phyloP scores from a whole-genome alignment of 2,888 invertebrate genomes.

The Xestoiulus laeticollis region DNA sequence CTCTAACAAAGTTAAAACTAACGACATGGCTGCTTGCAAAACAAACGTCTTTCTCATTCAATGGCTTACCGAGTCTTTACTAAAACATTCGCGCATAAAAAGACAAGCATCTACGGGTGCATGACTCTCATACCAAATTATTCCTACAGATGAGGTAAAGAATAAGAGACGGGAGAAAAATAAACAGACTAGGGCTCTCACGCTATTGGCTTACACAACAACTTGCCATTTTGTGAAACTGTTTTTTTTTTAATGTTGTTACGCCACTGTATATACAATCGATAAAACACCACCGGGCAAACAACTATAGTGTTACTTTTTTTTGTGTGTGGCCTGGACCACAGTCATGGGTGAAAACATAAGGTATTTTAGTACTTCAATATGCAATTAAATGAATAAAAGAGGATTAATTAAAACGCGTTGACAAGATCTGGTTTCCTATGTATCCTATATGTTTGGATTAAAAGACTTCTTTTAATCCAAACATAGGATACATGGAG shows the following conservation, averaged over 20 bases:
- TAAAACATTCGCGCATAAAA: conserved; percentile 13
- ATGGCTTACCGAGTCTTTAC: conserved; percentile 22
- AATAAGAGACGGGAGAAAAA: not conserved
- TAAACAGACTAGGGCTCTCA: not conserved
- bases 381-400: no score
- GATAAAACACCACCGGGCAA: not conserved
- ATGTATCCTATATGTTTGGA: no score
- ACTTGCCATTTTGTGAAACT: conserved; percentile 8
- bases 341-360: no score
- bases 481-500: no score
- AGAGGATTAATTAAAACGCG: no score
- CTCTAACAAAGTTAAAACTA: conserved; percentile 35
- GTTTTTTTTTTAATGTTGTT: conserved; percentile 34
- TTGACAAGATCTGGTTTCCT: no score
- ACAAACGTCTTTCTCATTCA: conserved; percentile 36
- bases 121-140: conserved; percentile 23
- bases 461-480: no score
- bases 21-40: conserved; percentile 41
- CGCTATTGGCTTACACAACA: not conserved
- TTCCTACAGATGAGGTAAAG: not conserved
- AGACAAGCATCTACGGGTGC: not conserved
- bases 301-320: no score
- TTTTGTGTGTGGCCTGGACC: no score
- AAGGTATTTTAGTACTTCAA: no score
- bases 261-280: not conserved